A percentile compares a stretch with the other conserved stretches of the same genome.
Evolutionary conservation across 1,140 invertebrate species (phyloP).

Genomic region (Oncopodura yosiiana): DNA sequence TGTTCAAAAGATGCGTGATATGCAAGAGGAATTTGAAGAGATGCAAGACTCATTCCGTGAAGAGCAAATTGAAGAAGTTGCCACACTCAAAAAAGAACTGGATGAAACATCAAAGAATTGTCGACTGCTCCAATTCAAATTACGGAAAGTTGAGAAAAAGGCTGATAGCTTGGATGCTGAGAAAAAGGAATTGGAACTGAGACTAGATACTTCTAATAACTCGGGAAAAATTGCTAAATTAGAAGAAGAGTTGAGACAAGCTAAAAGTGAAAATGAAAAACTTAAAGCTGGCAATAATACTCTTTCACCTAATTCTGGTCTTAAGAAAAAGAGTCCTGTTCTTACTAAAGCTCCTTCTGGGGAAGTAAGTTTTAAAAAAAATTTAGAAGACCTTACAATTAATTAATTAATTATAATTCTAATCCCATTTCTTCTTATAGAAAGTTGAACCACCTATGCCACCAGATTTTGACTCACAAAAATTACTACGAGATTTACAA

Average conservation of each 20-base stretch:
- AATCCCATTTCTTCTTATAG: not conserved
- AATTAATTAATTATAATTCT: not conserved
- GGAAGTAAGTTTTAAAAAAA: conserved; percentile 22
- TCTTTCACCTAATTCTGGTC: conserved; percentile 25
- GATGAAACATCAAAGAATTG: conserved; percentile 97
- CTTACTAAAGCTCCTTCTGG: conserved; percentile 36
- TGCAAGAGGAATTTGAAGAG: conserved; percentile 95
- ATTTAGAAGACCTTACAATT: not conserved
- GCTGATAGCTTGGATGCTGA: conserved; percentile 81
- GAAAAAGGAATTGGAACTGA: conserved; percentile 54
- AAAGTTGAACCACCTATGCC: conserved; percentile 26
- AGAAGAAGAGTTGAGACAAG: conserved; percentile 71
- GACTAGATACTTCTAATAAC: conserved; percentile 26
- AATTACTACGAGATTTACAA: conserved; percentile 72
- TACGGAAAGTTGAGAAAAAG: conserved; percentile 87
- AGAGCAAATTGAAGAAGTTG: conserved; percentile 94
- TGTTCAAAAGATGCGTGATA: conserved; percentile 81
- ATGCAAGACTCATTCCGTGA: conserved; percentile 96
- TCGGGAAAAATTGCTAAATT: conserved; percentile 53
- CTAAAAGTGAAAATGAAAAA: conserved; percentile 53
- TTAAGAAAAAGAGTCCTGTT: conserved; percentile 35
- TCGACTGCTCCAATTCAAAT: conserved; percentile 93
- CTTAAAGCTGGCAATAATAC: conserved; percentile 57
- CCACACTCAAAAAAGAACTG: conserved; percentile 81
- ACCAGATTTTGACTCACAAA: conserved; percentile 51